Base-by-base conservation (phyloP, 2,113 vertebrate species). In the Myrmecophaga tridactyla region DNA sequence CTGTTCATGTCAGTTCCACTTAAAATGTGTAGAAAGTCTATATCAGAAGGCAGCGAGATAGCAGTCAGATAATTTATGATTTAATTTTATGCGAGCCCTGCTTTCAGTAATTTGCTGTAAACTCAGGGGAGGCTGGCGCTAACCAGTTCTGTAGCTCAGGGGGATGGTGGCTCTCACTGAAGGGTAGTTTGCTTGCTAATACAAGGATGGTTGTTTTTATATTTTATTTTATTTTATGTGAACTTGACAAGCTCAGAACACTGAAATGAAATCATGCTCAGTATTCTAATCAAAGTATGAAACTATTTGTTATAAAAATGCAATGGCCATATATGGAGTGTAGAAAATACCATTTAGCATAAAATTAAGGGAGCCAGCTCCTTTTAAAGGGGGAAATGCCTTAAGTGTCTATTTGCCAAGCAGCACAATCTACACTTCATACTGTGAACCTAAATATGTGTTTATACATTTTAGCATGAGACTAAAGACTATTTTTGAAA, bases 51-150 rank as follows among this genome's bases (percentile, higher is more conserved):
- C 99, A 99, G 99, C 98, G 98, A 99, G 99, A 99, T 99, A 99
- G 99, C 99, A 99, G 99, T 98, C 98, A 98, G 98, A 99, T 99
- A 99, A 99, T 99, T 99, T 99, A 99, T 99, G 99, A 99, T 99
- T 99, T 99, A 99, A 99, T 99, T 99, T 99, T 99, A 99, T 99
- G 98, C 98, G 99, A 99, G 98, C 98, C 98, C 98, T 99, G 99
- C 99, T 99, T 99, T 99, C 99, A 99, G 99, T 99, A 99, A 99
- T 99, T 99, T 99, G 99, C 99, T 99, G 98, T 99, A 99, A 99
- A 99, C 99, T 99, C 99, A 98, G 97, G 98, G 98, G 98, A 99
- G 97, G 98, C 98, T 98, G 98, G 98, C 97, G 98, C 98, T 99
- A 99, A 99, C 98, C 98, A 99, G 98, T 99, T 98, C 98, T 98